Evolutionary conservation across 2,113 vertebrate species (phyloP), one percentile per base, ranked within the genome.

Genomic region (Channa maculata): DNA sequence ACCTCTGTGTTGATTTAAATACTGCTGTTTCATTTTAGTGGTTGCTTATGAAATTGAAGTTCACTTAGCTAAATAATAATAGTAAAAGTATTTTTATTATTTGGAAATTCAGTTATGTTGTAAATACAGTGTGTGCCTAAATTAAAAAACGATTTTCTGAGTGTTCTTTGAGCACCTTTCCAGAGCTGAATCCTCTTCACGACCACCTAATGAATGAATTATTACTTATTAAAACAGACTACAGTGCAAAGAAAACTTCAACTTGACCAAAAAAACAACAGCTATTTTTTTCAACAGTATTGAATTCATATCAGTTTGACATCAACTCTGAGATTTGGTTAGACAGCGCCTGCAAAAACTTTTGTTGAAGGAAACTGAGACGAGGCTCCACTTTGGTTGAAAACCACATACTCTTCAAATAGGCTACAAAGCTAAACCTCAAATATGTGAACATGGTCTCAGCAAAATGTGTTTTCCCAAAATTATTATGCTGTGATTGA

Each of bases 401-500:
- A 72, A 81, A 85, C 79, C 83, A 76, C 81, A 74, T 5, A 60
- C 37, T 51, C 76, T 80, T 80, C 45, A 90, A 85, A 88, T 75
- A 75, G 64, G 71, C 59, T 79, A 58, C 78, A 68, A 70, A 76
- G 65, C 55, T 41, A 43, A 66, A 48, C 80, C 87, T 88, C 81
- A 86, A 62, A 73, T 91, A 84, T 88, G 83, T 74, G 58, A 64
- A 45, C 62, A 62, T 67, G 77, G 64, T 77, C 58, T 67, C 68
- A 73, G 55, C 57, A 77, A 76, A 84, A 71, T 79, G 33, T 77
- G 48, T 71, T 85, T 71, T 60, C 53, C 57, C 67, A 38, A 55
- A 71, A 75, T 45, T 43, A 72, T 80, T 39, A 81, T 75, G 75
- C 54, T 83, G 64, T 60, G 44, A 43, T 24, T 57, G 39, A 50